These are phyloP conservation scores for Watsonalla cultraria DNA, from an alignment of 2,888 invertebrate species.

Conservation along the genomic window DNA sequence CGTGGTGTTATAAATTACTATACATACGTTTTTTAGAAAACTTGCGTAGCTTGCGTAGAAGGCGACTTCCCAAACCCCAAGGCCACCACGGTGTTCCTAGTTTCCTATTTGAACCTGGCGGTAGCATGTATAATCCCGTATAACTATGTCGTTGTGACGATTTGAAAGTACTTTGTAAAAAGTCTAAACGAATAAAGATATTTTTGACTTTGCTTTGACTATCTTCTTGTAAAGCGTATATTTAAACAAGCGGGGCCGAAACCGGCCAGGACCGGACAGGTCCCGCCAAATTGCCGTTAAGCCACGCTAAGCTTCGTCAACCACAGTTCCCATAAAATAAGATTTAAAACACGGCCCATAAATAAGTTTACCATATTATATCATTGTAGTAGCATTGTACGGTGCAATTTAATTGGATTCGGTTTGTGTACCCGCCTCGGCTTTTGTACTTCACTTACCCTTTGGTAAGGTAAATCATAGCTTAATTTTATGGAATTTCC, in stretches of 20 bases:
- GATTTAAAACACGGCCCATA: slow-evolving; percentile 62
- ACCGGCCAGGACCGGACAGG: slow-evolving; percentile 31
- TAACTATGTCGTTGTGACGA: too few species aligned
- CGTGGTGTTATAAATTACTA: too few species aligned
- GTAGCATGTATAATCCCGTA: too few species aligned
- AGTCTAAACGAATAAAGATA: too few species aligned
- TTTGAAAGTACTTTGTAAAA: too few species aligned
- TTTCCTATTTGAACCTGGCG: too few species aligned
- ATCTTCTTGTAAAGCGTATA: too few species aligned
- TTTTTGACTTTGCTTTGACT: too few species aligned
- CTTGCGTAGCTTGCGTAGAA: too few species aligned
- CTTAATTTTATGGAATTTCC: slow-evolving; percentile 12
- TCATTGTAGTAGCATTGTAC: slow-evolving; percentile 46
- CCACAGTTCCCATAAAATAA: slow-evolving; percentile 78
- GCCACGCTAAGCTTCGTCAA: slow-evolving; percentile 57
- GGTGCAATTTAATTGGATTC: slow-evolving; percentile 53
- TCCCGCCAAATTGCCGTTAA: slow-evolving; percentile 58
- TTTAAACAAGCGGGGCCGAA: slow-evolving; percentile 32
- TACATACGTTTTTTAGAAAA: too few species aligned
- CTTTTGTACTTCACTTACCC: slow-evolving; percentile 23
- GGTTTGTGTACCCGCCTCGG: slow-evolving; percentile 48
- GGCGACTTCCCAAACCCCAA: too few species aligned
- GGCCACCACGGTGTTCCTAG: too few species aligned
- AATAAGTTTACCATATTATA: slow-evolving; percentile 49
- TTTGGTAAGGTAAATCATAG: slow-evolving; percentile 20